Conservation (phyloP, 2,797 vertebrate genomes). For the Crypturellus tataupa region DNA sequence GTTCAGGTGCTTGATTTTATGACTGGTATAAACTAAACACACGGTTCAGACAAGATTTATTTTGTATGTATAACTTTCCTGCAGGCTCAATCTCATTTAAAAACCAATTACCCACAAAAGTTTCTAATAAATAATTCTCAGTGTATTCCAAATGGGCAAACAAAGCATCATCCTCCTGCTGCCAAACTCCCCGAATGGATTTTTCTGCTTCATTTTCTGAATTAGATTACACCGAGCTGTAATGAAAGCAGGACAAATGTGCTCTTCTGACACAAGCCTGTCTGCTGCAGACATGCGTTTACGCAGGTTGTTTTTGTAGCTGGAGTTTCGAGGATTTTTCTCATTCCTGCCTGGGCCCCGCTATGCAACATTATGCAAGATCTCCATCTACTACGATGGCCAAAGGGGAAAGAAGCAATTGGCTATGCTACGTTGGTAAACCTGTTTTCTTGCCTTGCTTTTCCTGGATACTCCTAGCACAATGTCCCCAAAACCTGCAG, state of each 20-base stretch:
- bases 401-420: background rate
- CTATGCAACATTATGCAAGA: rapidly evolving
- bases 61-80: background rate
- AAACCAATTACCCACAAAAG: background rate
- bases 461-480: background rate
- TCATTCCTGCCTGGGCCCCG: rapidly evolving
- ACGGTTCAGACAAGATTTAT: background rate
- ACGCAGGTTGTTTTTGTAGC: background rate
- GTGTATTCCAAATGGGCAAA: background rate
- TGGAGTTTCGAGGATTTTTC: background rate
- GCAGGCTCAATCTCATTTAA: background rate
- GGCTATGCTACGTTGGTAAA: rapidly evolving
- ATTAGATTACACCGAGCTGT: background rate
- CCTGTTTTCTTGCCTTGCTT: background rate
- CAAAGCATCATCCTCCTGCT: background rate
- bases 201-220: background rate
- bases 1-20: background rate
- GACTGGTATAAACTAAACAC: background rate
- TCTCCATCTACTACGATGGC: background rate
- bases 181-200: background rate
- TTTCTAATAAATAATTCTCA: background rate
- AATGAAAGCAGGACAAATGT: background rate
- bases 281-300: rapidly evolving
- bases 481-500: background rate
- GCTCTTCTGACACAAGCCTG: rapidly evolving